Evolutionary conservation across 2,113 vertebrate species (phyloP).

Genomic region (Cardinalis cardinalis): DNA sequence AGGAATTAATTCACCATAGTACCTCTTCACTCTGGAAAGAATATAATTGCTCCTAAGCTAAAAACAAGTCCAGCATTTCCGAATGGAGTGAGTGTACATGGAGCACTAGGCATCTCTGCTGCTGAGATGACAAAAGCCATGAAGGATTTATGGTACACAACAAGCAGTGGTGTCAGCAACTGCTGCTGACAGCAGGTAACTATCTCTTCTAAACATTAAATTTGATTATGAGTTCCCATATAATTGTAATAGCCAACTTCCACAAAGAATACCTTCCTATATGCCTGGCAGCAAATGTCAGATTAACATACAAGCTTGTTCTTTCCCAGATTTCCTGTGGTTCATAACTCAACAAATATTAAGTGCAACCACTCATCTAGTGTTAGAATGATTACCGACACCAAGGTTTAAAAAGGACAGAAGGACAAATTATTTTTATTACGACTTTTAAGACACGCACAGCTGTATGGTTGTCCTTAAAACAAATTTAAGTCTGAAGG

Average conservation of each 20-base stretch:
- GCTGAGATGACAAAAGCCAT: background rate
- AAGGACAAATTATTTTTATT: background rate
- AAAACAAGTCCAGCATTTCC: background rate
- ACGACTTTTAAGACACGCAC: background rate
- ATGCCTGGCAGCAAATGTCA: slow-evolving; percentile 30
- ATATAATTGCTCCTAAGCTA: background rate
- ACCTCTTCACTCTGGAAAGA: background rate
- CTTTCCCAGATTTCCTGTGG: background rate
- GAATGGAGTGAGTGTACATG: background rate
- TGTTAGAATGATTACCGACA: background rate
- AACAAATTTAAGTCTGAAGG: background rate
- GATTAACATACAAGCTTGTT: slow-evolving; percentile 2
- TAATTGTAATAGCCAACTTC: slow-evolving; percentile 26
- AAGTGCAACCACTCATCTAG: background rate
- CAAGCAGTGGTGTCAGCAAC: background rate
- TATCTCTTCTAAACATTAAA: slow-evolving; percentile 12
- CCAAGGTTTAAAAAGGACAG: background rate
- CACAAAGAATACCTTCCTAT: slow-evolving; percentile 7
- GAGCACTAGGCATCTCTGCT: background rate
- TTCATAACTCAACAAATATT: slow-evolving; percentile 18
- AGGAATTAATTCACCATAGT: background rate
- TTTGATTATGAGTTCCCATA: background rate
- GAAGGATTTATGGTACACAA: background rate
- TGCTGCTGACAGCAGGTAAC: background rate
- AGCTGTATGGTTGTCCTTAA: background rate